Evolutionary conservation across 2,797 vertebrate genomes (phyloP), one percentile per base, ranked within the genome.

Genomic region (Pseudopleuronectes americanus): DNA sequence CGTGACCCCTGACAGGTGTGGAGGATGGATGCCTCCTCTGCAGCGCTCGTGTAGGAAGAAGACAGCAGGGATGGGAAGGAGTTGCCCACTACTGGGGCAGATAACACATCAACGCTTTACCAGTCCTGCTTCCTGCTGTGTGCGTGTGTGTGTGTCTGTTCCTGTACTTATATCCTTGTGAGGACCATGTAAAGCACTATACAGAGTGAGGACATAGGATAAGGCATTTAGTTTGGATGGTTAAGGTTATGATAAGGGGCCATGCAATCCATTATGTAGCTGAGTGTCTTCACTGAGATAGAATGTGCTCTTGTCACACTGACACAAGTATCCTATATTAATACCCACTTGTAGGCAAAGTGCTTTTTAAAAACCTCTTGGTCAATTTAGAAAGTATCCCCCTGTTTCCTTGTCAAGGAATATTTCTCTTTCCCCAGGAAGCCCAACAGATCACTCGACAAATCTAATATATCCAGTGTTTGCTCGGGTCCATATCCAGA

Each of bases 1-100:
- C 59, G 5, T 49, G 77, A 80, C 84, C 77, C 4, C 74, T 67
- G 84, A 90, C 87, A 91, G 85, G 89, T 92, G 91, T 80, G 80
- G 84, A 74, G 80, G 81, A 89, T 73, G 62, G 77, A 78, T 79
- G 68, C 73, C 62, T 71, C 75, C 10, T 12, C 41, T 54, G 71
- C 31, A n/a, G 64, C 3, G n/a, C 64, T 71, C 67, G 51, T 1
- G 56, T 55, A 68, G 56, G 60, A 86, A 81, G 78, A 82, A 76
- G 80, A 87, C 24, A 6, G 47, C 26, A 65, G 59, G 76, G 63
- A 79, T 41, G 60, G 73, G 72, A 79, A 62, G 59, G 47, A 68
- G 63, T 69, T 51, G 66, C 53, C 52, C 57, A 28, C 61, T 71
- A 73, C 57, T 70, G 68, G 66, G 65, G 67, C 45, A 73, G 54